Evolutionary conservation across 2,888 invertebrate genomes (phyloP).

Genomic region (Ormyrus nitidulus): DNA sequence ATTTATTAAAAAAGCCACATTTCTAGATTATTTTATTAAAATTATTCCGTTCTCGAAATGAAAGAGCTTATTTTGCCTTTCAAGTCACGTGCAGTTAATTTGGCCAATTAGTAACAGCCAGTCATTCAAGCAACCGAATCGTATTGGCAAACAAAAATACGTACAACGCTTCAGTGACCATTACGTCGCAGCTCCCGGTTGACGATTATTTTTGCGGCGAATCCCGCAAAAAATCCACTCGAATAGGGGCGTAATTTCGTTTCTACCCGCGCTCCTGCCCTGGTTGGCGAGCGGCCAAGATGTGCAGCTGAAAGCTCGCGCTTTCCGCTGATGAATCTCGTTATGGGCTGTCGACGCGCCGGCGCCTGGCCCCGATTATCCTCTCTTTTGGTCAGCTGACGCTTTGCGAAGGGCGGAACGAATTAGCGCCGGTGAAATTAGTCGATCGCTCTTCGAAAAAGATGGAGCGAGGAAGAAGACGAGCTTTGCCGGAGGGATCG

Average conservation of each 20-base stretch:
- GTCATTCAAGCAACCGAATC: too few relatives aligned
- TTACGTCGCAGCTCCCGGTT: not conserved
- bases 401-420: too few relatives aligned
- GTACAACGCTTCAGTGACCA: not conserved
- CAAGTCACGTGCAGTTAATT: not conserved
- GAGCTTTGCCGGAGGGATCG: too few relatives aligned
- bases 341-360: not conserved
- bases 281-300: constrained; percentile 27
- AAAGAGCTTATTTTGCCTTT: not conserved
- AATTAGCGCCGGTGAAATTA: too few relatives aligned
- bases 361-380: too few relatives aligned
- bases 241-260: not conserved
- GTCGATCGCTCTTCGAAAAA: too few relatives aligned
- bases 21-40: not conserved
- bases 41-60: not conserved
- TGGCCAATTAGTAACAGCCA: too few relatives aligned
- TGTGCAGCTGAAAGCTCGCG: too few relatives aligned
- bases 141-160: too few relatives aligned
- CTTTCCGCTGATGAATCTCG: constrained; percentile 17
- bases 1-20: not conserved
- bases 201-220: not conserved
- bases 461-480: too few relatives aligned
- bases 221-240: not conserved
- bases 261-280: not conserved
- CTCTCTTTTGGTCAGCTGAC: too few relatives aligned